Conservation (phyloP, 2,113 vertebrate species). For the Turdus rufiventris region DNA sequence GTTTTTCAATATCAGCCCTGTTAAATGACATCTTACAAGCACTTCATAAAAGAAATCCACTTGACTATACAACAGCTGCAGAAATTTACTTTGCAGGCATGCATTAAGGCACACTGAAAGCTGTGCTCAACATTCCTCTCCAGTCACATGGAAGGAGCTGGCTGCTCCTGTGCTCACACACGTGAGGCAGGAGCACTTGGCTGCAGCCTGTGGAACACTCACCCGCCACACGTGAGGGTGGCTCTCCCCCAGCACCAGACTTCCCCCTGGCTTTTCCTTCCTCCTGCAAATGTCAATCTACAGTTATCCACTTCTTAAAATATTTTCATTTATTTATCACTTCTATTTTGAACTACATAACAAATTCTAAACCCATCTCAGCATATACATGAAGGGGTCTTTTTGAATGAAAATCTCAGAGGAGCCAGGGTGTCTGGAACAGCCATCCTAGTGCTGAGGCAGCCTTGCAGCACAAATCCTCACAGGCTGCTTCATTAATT, state of each 20-base stretch:
- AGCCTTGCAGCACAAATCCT: constrained; percentile 1
- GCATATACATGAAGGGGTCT: not conserved
- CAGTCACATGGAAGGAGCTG: not conserved
- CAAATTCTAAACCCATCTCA: not conserved
- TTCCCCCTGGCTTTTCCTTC: not conserved
- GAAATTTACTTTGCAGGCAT: not conserved
- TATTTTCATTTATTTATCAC: not conserved
- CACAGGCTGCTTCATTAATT: constrained; percentile 18
- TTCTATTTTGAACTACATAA: not conserved
- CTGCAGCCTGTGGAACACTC: not conserved
- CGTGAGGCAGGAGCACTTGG: not conserved
- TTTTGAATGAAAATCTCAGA: not conserved
- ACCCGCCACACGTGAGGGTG: not conserved
- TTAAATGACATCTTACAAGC: not conserved
- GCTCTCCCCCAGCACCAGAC: not conserved
- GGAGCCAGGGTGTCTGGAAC: not conserved
- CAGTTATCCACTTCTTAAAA: not conserved
- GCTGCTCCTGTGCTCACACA: not conserved
- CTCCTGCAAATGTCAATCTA: not conserved
- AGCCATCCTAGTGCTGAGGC: not conserved
- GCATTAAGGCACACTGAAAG: not conserved
- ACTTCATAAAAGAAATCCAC: not conserved
- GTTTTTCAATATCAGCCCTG: not conserved
- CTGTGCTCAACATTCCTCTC: not conserved
- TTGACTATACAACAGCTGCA: not conserved